Conservation (phyloP, 1,140 invertebrate genomes). For the Sweltsa coloradensis region DNA sequence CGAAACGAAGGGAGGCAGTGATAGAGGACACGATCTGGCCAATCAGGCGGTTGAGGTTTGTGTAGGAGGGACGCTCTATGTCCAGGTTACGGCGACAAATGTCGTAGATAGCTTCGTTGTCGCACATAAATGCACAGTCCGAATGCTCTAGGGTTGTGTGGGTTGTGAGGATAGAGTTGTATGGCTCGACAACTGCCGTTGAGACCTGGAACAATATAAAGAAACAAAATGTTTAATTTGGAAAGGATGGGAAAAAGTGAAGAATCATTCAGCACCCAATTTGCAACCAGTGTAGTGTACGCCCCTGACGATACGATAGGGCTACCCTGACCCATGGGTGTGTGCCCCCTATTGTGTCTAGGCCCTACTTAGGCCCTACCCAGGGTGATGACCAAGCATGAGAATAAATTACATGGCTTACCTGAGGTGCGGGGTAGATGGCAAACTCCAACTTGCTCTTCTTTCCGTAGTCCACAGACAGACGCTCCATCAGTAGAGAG, state of each 20-base stretch:
- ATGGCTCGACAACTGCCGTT: constrained; percentile 80
- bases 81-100: constrained; percentile 49
- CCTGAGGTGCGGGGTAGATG: constrained; percentile 59
- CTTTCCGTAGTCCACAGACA: constrained; percentile 54
- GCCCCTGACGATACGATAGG: no score
- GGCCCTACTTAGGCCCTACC: no score
- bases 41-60: constrained; percentile 48
- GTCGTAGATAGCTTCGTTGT: constrained; percentile 60
- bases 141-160: constrained; percentile 46
- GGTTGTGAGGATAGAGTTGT: constrained; percentile 73
- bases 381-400: no score
- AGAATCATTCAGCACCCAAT: no score
- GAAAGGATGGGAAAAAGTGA: constrained; percentile 39
- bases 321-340: no score
- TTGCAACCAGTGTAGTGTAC: no score
- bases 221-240: constrained; percentile 41
- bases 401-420: no score
- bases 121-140: constrained; percentile 55
- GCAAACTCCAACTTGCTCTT: constrained; percentile 54
- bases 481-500: constrained; percentile 50
- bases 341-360: no score
- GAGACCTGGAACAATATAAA: constrained; percentile 57
- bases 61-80: constrained; percentile 50
- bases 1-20: constrained; percentile 37
- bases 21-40: constrained; percentile 50